Base-by-base conservation (phyloP, 2,888 invertebrate species). In the Esperia sulphurella region DNA sequence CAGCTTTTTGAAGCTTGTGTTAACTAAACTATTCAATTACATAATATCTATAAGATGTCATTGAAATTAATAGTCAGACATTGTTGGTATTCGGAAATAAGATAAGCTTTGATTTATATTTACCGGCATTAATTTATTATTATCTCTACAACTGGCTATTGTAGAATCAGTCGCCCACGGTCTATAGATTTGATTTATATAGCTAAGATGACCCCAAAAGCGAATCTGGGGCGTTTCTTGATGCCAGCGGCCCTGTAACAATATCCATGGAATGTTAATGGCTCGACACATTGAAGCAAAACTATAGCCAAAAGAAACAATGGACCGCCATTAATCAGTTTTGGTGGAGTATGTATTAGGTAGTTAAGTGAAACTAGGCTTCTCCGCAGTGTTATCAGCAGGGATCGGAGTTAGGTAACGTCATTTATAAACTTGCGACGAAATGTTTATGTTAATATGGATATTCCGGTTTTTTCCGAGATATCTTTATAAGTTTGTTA, bases 221-320 rank as follows among this genome's bases (percentile, higher is more conserved):
- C 54, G 48, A 60, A 71, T 67, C 59, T 67, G 52, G 67, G 61
- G 58, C 68, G 49, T 62, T 59, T 63, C 69, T 63, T 63, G 56
- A 57, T 58, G 48, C 58, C 59, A 55, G 63, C 61, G 62, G 69
- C 68, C 57, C 54, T 48, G 50, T 54, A 53, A 65, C 59, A 66
- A 66, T 65, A 53, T 55, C 58, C 52, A 49, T 50, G 59, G 68
- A 72, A 71, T 70, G 59, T 65, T 71, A 73, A 71, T 69, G 58
- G 59, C 49, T 43, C 51, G 57, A 62, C 64, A 67, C 59, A 59
- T 66, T 62, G 40, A 48, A 53, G 52, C 61, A 57, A 55, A 59
- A 59, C 61, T 63, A 56, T 45, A 39, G 41, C 45, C 8, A n/a
- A 39, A 39, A 39, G 13, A 39, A 39, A 39, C 39, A 39, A 39